A percentile compares a stretch with the other conserved stretches of the same genome.
phyloP scores from a whole-genome alignment of 2,888 invertebrate species.

The Leptinotarsa tumamoca region DNA sequence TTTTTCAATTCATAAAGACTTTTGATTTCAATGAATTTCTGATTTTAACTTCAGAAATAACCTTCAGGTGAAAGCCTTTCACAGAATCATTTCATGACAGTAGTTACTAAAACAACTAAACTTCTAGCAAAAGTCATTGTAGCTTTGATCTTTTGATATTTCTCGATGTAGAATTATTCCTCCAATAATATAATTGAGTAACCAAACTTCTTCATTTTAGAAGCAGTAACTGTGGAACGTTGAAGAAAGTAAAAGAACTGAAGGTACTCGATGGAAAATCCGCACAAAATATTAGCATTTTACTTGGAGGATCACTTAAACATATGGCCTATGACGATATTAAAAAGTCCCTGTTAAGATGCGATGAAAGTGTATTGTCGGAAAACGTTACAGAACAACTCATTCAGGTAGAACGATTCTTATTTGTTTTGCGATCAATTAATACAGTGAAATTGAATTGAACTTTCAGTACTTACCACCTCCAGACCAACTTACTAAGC shows the following conservation, averaged over 20 bases:
- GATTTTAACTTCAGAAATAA: background rate
- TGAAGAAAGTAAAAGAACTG: slow-evolving; percentile 91
- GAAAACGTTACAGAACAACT: slow-evolving; percentile 91
- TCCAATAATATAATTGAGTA: background rate
- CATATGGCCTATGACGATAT: slow-evolving; percentile 87
- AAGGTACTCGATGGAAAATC: slow-evolving; percentile 93
- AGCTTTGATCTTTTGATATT: slow-evolving; percentile 8
- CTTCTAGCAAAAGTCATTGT: slow-evolving; percentile 1
- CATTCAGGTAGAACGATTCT: slow-evolving; percentile 71
- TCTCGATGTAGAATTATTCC: background rate
- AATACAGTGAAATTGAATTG: slow-evolving; percentile 2
- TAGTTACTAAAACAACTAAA: slow-evolving; percentile 14
- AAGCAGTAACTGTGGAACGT: slow-evolving; percentile 70
- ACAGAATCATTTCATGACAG: background rate
- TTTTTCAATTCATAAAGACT: no score
- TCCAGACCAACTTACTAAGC: slow-evolving; percentile 87
- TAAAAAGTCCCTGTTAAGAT: slow-evolving; percentile 82
- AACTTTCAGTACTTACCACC: slow-evolving; percentile 84
- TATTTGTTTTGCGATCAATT: background rate
- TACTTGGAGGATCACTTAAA: slow-evolving; percentile 87
- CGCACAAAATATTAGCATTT: slow-evolving; percentile 91
- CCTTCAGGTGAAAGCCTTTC: background rate
- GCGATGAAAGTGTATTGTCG: slow-evolving; percentile 87
- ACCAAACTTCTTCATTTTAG: slow-evolving; percentile 45
- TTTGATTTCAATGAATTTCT: background rate